Base-by-base conservation (phyloP, 1,140 invertebrate genomes). In the Drosophila equinoxialis region DNA sequence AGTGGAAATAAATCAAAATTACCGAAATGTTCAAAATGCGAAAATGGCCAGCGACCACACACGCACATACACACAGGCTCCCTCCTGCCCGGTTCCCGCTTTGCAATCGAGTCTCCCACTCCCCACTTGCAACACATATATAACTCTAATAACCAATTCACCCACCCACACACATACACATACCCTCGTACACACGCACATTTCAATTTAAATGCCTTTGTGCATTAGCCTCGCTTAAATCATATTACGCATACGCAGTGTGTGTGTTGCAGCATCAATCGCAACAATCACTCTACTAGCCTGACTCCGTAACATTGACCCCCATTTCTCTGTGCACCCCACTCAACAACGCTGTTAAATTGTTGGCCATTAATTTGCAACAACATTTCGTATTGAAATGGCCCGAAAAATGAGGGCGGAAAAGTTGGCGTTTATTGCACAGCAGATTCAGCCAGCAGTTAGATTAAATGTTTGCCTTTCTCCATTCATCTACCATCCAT, bases 161-260 rank as follows among this genome's bases (percentile, higher is more conserved):
- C 6, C 41, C 26, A 37, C 14, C 51, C 48, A 66, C 20, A 54
- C 41, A 37, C 14, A 42, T 14, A 14, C 68, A 45, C 39, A 67
- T 17, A 17, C 17, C 17, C 17, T 0, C 17, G 1, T 17, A 17
- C 65, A 58, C 23, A 41, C 71, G 66, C 64, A 78, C 77, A 82
- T 86, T 86, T 85, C 79, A 87, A 86, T 87, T 86, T 86, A 82
- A 82, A 87, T 87, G 83, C 83, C 83, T 86, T 87, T 86, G 82
- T 87, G 81, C 81, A 85, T 85, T 85, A 86, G 83, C 83, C 65
- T 58, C 67, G 83, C 79, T 86, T 87, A 86, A 86, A 86, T 86
- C 79, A 82, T 87, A 86, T 86, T 79, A 87, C 79, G 75, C 83
- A 86, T 86, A 86, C 79, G 82, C 83, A 70, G 74, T 79, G 66